Percentiles rank a stretch among this genome's conserved stretches.
These are phyloP conservation scores for Sorex araneus DNA, from an alignment of 2,113 vertebrate genomes.

Conservation along the genomic window DNA sequence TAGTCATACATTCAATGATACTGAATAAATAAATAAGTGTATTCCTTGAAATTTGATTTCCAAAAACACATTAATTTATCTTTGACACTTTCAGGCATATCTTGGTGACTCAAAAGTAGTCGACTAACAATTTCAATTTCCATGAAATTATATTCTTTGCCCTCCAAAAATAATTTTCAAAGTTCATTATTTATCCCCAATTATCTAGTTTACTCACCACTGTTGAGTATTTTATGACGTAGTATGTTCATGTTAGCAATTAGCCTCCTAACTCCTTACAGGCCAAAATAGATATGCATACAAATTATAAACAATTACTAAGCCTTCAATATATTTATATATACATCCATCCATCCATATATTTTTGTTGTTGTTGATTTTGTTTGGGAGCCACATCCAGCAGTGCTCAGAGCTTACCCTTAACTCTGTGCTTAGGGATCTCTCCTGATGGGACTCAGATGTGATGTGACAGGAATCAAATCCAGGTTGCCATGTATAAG, in stretches of 20 bases:
- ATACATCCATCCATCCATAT: too few relatives aligned
- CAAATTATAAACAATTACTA: too few relatives aligned
- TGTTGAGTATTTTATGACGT: too few relatives aligned
- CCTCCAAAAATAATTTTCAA: not conserved
- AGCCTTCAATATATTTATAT: too few relatives aligned
- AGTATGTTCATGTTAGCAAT: not conserved
- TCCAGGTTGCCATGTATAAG: too few relatives aligned
- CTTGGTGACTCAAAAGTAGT: not conserved
- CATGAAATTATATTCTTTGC: not conserved
- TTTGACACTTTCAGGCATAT: not conserved
- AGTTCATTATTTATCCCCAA: not conserved
- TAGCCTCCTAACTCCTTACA: not conserved
- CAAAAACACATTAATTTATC: not conserved
- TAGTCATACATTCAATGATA: not conserved
- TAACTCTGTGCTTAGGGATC: too few relatives aligned
- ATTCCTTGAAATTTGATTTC: not conserved
- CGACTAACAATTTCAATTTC: not conserved
- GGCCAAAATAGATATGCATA: too few relatives aligned
- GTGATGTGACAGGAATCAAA: too few relatives aligned
- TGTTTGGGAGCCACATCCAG: too few relatives aligned
- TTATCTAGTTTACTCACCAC: not conserved
- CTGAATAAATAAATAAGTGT: not conserved
- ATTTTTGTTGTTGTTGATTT: too few relatives aligned
- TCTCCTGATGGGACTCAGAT: too few relatives aligned
- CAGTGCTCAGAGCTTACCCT: too few relatives aligned